phyloP scores from a whole-genome alignment of 1,140 invertebrate genomes.

The Microvelia longipes region DNA sequence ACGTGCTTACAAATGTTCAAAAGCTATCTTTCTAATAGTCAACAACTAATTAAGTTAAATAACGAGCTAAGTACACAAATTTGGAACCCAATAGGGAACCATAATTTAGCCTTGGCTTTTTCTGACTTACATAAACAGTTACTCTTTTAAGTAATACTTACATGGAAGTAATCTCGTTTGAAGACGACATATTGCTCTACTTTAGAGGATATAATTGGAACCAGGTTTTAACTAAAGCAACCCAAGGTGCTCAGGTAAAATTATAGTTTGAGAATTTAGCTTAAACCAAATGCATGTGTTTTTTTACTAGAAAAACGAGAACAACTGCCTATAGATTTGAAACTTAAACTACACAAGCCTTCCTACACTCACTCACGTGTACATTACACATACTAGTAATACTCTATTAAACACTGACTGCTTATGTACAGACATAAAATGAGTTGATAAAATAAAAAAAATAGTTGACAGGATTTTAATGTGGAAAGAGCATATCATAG shows the following conservation, averaged over 20 bases:
- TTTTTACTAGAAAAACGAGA: neutral
- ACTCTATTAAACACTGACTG: neutral
- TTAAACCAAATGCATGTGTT: neutral
- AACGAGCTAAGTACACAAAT: neutral
- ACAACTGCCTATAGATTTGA: neutral
- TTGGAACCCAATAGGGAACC: neutral
- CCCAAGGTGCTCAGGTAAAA: neutral
- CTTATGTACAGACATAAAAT: neutral
- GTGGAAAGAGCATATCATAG: neutral
- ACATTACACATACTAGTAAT: neutral
- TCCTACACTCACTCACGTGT: neutral
- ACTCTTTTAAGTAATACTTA: neutral
- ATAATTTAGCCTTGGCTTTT: neutral
- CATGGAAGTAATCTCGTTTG: neutral
- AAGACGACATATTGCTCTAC: neutral
- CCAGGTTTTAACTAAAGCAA: neutral
- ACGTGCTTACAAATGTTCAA: neutral
- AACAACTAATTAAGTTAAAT: neutral
- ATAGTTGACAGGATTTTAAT: neutral
- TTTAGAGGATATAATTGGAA: neutral
- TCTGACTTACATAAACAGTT: neutral
- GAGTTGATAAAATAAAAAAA: neutral
- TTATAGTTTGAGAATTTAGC: neutral
- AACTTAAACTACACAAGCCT: neutral
- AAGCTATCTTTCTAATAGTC: neutral